These are phyloP conservation scores for Littorina saxatilis DNA, from an alignment of 1,140 invertebrate species.

Conservation along the genomic window DNA sequence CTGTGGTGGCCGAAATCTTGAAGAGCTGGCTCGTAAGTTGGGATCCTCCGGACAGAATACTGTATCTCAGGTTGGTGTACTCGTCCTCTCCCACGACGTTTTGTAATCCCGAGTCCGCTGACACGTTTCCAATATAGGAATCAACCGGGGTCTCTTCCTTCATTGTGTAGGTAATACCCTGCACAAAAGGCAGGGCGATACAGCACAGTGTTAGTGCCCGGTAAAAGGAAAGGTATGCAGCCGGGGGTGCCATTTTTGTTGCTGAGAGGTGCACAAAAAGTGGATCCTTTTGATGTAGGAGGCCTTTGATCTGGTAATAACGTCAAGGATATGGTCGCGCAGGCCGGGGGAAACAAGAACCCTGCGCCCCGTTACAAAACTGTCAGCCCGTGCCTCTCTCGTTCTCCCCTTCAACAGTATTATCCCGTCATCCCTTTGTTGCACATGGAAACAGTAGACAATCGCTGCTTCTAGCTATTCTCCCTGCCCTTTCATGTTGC, in stretches of 20 bases:
- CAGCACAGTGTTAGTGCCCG: not conserved
- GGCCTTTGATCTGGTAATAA: not conserved
- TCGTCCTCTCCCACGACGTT: constrained; percentile 20
- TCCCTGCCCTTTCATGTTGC: not conserved
- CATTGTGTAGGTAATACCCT: constrained; percentile 36
- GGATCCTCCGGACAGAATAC: constrained; percentile 43
- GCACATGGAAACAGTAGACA: not conserved
- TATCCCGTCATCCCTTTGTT: not conserved
- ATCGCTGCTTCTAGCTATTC: not conserved
- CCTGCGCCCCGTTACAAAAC: constrained; percentile 5
- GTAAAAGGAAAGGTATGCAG: not conserved
- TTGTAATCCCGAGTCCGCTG: constrained; percentile 20
- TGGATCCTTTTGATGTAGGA: not conserved
- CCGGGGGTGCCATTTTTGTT: not conserved
- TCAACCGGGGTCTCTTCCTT: constrained; percentile 36
- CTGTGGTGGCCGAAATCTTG: constrained; percentile 35
- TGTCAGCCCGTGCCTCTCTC: not conserved
- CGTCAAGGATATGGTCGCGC: not conserved
- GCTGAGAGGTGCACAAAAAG: not conserved
- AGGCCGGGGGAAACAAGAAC: not conserved
- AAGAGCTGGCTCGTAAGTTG: constrained; percentile 77
- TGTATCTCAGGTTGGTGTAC: constrained; percentile 43
- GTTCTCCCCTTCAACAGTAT: constrained; percentile 3
- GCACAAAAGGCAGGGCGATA: not conserved
- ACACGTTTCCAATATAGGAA: constrained; percentile 41